Evolutionary conservation across 1,140 invertebrate species (phyloP).

Genomic region (Tyrophagus putrescentiae): DNA sequence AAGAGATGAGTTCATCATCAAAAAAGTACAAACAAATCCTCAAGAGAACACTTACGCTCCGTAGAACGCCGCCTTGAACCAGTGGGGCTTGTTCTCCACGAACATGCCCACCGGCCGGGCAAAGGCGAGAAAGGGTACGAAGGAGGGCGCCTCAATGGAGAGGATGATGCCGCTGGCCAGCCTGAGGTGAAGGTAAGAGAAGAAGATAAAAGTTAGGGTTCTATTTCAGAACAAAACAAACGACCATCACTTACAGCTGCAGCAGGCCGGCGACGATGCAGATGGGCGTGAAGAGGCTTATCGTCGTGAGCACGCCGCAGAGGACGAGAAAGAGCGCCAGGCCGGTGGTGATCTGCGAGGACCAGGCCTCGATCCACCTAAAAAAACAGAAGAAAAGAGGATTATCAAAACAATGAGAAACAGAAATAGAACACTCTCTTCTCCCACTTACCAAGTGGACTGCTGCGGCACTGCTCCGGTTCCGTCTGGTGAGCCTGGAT

Average conservation of each 20-base stretch:
- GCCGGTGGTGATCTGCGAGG: conserved; percentile 20
- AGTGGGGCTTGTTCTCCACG: conserved; percentile 23
- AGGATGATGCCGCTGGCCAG: conserved; percentile 17
- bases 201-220: not conserved
- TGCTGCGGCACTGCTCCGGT: not conserved
- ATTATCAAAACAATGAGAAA: not conserved
- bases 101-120: conserved; percentile 23
- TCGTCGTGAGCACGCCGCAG: conserved; percentile 20
- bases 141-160: conserved; percentile 23
- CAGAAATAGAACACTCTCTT: not conserved
- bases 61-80: conserved; percentile 23
- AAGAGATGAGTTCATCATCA: not conserved
- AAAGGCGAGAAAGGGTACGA: conserved; percentile 23
- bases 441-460: conserved; percentile 9
- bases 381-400: not conserved
- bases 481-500: conserved; percentile 15
- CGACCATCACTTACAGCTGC: conserved; percentile 17
- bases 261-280: conserved; percentile 21
- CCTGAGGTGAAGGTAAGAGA: conserved; percentile 2
- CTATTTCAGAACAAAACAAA: conserved; percentile 12
- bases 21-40: not conserved
- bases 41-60: conserved; percentile 14
- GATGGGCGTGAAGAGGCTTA: not conserved
- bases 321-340: conserved; percentile 16
- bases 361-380: conserved; percentile 24